Evolutionary conservation across 2,113 vertebrate species (phyloP).

Genomic region (Capreolus pygargus): DNA sequence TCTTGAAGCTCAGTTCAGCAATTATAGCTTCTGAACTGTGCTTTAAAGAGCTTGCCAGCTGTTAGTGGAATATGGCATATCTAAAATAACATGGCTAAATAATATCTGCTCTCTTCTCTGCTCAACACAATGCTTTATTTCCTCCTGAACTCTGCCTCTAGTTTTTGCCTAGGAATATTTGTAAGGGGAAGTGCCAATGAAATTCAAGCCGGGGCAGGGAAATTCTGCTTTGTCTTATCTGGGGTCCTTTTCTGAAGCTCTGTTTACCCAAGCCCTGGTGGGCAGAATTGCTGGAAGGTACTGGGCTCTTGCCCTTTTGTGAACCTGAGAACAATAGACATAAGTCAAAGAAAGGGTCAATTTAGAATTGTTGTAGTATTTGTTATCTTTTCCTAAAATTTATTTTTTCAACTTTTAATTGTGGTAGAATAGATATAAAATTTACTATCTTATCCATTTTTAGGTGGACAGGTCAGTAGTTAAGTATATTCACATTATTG

Average conservation of each 20-base stretch:
- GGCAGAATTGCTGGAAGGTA: neutral
- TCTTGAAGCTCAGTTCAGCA: slow-evolving; percentile 54
- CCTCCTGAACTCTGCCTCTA: slow-evolving; percentile 18
- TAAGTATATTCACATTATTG: neutral
- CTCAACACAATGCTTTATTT: slow-evolving; percentile 60
- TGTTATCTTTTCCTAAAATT: neutral
- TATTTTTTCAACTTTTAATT: neutral
- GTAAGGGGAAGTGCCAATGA: neutral
- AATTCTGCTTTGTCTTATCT: neutral
- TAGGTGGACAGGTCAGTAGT: neutral
- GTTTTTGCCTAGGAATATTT: slow-evolving; percentile 36
- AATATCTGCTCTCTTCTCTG: slow-evolving; percentile 60
- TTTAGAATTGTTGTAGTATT: neutral
- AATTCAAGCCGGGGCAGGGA: neutral
- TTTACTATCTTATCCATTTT: neutral
- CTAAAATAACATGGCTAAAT: slow-evolving; percentile 61
- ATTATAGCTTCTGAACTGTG: slow-evolving; percentile 61
- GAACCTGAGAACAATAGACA: neutral
- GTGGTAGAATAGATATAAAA: neutral
- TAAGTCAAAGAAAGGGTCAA: neutral
- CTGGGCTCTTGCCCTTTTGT: neutral
- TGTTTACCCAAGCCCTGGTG: neutral
- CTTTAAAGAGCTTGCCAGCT: slow-evolving; percentile 66
- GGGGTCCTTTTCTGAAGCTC: neutral
- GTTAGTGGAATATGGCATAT: slow-evolving; percentile 62